Evolutionary conservation across 2,113 vertebrate species (phyloP), one percentile per base, ranked within the genome.

Genomic region (Gavialis gangeticus): DNA sequence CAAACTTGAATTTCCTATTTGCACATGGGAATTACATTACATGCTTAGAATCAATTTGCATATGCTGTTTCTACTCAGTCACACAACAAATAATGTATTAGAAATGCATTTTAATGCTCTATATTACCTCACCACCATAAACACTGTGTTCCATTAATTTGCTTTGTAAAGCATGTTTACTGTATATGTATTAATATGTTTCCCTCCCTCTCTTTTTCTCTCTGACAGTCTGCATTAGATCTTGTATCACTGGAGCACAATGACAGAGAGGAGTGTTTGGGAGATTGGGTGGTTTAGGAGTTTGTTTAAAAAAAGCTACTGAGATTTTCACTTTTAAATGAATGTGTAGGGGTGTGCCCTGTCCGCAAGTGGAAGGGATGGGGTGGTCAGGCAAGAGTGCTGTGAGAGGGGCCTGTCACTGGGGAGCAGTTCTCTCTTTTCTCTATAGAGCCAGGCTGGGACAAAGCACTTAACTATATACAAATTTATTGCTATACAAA

Each of bases 81-180:
- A 93, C 89, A 95, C 91, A 94, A 93, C 90, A 94, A 96, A 92
- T 95, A 95, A 88, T 87, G 63, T 91, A 94, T 90, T 93, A 94
- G 89, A 79, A 96, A 46, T 54, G 79, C 85, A 90, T 96, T 87
- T 94, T 88, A 92, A 92, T 93, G 63, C 11, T 46, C 21, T 90
- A 1, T 76, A 21, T 93, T 93, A 88, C 78, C 92, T 91, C 86
- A 75, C 34, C 87, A 63, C 81, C 88, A 89, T 83, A 92, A 93
- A 84, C 87, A 63, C 66, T 88, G 55, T 93, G 80, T 92, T 82
- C 80, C 85, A 22, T 13, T 89, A 69, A 85, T 79, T 59, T 88
- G 22, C 12, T 86, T 93, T 88, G 85, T 1, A 28, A 91, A 93
- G 75, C 24, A 62, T 30, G 46, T 62, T 59, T 69, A 64, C 19